These are phyloP conservation scores for Ditula angustiorana DNA, from an alignment of 2,888 invertebrate species.

Conservation along the genomic window DNA sequence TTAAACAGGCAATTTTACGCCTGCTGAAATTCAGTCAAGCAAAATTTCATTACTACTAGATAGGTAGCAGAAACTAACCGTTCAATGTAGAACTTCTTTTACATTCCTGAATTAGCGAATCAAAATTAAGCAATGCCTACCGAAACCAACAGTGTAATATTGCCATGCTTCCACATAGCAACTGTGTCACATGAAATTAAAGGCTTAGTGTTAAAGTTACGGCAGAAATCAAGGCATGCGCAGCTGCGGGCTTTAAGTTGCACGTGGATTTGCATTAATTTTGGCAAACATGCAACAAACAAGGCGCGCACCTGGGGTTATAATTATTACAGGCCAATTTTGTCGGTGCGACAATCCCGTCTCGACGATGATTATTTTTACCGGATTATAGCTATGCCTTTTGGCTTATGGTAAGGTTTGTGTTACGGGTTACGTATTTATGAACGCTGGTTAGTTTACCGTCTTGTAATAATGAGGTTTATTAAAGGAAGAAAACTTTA, in stretches of 20 bases:
- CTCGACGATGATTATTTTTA: too few relatives aligned
- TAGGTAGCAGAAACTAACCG: too few relatives aligned
- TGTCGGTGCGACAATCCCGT: not conserved
- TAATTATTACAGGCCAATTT: slow-evolving; percentile 27
- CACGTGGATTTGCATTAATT: slow-evolving; percentile 50
- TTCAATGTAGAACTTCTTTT: too few relatives aligned
- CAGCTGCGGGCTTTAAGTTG: slow-evolving; percentile 35
- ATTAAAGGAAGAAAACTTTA: too few relatives aligned
- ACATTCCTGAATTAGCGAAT: too few relatives aligned
- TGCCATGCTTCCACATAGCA: not conserved
- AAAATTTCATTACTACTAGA: too few relatives aligned
- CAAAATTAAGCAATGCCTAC: not conserved
- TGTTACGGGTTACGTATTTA: too few relatives aligned
- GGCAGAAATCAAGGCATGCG: slow-evolving; percentile 37
- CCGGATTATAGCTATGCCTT: not conserved
- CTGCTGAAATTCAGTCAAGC: too few relatives aligned
- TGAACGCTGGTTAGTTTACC: too few relatives aligned
- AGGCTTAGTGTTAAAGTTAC: slow-evolving; percentile 36
- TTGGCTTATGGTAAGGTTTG: too few relatives aligned
- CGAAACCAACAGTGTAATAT: not conserved
- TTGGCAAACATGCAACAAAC: slow-evolving; percentile 49
- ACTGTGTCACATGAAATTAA: slow-evolving; percentile 29
- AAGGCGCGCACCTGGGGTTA: slow-evolving; percentile 50
- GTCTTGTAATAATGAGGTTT: too few relatives aligned
- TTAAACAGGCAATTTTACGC: too few relatives aligned